phyloP scores from a whole-genome alignment of 2,797 vertebrate species.

The Nasua narica region DNA sequence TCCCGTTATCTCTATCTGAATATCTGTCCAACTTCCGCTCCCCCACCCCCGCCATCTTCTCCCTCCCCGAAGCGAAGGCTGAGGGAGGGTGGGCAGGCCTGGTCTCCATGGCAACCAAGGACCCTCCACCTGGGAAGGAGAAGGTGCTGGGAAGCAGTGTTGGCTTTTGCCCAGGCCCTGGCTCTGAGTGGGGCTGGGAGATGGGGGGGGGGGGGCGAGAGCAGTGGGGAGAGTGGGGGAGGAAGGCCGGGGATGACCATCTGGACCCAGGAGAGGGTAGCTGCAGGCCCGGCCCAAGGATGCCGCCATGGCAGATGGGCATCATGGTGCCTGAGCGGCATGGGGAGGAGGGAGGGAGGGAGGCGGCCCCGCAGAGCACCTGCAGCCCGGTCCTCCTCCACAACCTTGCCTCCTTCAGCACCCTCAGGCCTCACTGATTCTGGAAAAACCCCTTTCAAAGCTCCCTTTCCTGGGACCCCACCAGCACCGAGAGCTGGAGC shows the following conservation, averaged over 20 bases:
- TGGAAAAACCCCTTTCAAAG: not conserved
- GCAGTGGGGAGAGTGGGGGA: not conserved
- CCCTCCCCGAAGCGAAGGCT: not conserved
- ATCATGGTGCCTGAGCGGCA: not conserved
- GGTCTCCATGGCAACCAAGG: slow-evolving; percentile 12
- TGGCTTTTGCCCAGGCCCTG: not conserved
- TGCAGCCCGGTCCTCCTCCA: not conserved
- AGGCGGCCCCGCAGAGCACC: not conserved
- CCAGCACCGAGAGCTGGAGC: not conserved
- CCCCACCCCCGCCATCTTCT: not conserved
- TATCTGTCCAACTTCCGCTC: not conserved
- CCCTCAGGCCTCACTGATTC: not conserved
- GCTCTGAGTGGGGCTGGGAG: not conserved
- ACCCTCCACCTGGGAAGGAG: not conserved
- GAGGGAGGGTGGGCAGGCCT: not conserved
- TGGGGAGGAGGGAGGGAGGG: not conserved
- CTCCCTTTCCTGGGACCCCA: not conserved
- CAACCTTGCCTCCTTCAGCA: not conserved
- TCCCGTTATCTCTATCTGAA: not conserved
- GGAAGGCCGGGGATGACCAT: not conserved
- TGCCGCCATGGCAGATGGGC: slow-evolving; percentile 49
- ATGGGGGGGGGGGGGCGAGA: not conserved
- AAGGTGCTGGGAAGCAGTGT: not conserved
- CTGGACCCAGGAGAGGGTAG: slow-evolving; percentile 8
- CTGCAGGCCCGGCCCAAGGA: not conserved